These are phyloP conservation scores for Catharus ustulatus DNA, from an alignment of 2,797 vertebrate genomes.

Conservation along the genomic window DNA sequence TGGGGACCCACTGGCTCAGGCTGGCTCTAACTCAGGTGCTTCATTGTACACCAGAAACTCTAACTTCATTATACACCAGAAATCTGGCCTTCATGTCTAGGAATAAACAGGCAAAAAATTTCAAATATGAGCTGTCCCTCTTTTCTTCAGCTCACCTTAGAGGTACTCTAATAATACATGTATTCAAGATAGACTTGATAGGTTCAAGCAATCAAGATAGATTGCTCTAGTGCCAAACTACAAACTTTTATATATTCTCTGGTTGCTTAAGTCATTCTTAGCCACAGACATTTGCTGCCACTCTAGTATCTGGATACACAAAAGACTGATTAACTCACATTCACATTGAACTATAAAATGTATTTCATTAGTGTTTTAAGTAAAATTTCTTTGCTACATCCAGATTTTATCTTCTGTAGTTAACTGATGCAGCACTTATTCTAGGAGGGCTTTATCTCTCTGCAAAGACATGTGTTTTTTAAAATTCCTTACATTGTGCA, in stretches of 20 bases:
- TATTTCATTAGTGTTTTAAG: slow-evolving; percentile 20
- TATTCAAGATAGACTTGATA: not conserved
- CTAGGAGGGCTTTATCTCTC: slow-evolving; percentile 10
- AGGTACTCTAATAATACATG: not conserved
- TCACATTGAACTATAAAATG: not conserved
- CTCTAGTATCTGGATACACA: not conserved
- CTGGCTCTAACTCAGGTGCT: not conserved
- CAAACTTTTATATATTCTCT: not conserved
- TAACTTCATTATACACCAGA: not conserved
- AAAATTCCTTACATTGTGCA: slow-evolving; percentile 35
- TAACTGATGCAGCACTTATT: not conserved
- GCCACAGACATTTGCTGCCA: not conserved
- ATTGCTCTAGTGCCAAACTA: not conserved
- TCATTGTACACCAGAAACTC: not conserved
- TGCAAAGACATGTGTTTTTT: not conserved
- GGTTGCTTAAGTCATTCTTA: slow-evolving; percentile 7
- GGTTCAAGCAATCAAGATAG: not conserved
- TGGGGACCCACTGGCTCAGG: not conserved
- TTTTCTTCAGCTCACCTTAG: not conserved
- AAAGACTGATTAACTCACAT: not conserved
- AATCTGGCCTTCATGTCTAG: not conserved
- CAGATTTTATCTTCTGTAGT: not conserved
- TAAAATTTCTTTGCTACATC: not conserved
- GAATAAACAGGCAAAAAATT: not conserved
- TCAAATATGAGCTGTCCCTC: not conserved